Percentiles rank a stretch among this genome's conserved stretches.
Conservation (phyloP, 2,888 invertebrate genomes). For the Drosophila bunnanda region DNA sequence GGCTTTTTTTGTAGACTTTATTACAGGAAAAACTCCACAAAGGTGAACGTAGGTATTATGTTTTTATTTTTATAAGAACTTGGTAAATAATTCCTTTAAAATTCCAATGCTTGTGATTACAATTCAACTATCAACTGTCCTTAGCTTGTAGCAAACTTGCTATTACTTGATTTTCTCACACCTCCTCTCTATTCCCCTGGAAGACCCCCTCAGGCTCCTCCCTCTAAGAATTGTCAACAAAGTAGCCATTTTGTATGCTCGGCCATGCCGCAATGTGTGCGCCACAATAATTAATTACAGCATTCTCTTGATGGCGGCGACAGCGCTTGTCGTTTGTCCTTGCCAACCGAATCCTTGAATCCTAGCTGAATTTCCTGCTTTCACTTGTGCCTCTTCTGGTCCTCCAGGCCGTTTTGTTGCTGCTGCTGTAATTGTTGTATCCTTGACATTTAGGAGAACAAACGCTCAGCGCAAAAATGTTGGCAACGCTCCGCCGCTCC, state of each 20-base stretch:
- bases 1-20: neutral
- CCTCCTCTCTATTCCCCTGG: neutral
- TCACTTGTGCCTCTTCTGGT: neutral
- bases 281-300: slow-evolving; percentile 71
- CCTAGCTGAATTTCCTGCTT: slow-evolving; percentile 24
- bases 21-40: neutral
- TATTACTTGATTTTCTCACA: neutral
- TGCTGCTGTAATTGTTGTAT: slow-evolving; percentile 59
- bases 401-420: slow-evolving; percentile 4
- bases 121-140: neutral
- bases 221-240: slow-evolving; percentile 45
- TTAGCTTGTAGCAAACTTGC: neutral
- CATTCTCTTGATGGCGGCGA: slow-evolving; percentile 57
- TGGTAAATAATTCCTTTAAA: neutral
- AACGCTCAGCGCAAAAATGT: slow-evolving; percentile 32
- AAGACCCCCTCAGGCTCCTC: neutral
- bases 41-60: neutral
- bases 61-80: neutral
- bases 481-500: slow-evolving; percentile 38
- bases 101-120: neutral
- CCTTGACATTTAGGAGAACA: slow-evolving; percentile 70
- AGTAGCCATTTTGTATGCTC: slow-evolving; percentile 65
- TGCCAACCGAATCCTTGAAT: slow-evolving; percentile 35
- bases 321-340: slow-evolving; percentile 40
- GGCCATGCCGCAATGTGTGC: slow-evolving; percentile 63